Percentiles rank a stretch among this genome's conserved stretches.
Conservation (phyloP, 1,140 invertebrate species). For the Dinothrombium tinctorium region DNA sequence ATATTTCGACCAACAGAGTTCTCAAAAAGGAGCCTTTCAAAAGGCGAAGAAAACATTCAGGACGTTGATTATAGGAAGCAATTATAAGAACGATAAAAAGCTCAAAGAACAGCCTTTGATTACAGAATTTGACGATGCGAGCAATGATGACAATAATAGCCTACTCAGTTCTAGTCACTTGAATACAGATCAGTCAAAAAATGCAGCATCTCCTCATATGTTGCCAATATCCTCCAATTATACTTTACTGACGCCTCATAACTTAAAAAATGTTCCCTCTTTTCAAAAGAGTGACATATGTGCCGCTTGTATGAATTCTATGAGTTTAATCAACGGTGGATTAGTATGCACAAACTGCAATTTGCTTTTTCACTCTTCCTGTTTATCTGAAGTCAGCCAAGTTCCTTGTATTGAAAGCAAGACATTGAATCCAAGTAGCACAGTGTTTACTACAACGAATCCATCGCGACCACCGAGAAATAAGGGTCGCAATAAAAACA, state of each 20-base stretch:
- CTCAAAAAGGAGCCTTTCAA: constrained; percentile 12
- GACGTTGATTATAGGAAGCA: constrained; percentile 17
- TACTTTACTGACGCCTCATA: constrained; percentile 14
- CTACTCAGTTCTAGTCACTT: constrained; percentile 2
- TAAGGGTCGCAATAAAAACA: neutral
- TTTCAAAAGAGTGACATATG: constrained; percentile 43
- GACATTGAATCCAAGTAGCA: neutral
- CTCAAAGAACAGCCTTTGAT: neutral
- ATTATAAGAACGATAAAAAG: neutral
- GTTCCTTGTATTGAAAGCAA: constrained; percentile 16
- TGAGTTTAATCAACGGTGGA: constrained; percentile 37
- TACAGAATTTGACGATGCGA: neutral
- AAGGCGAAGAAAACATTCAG: constrained; percentile 22
- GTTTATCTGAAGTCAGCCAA: constrained; percentile 20
- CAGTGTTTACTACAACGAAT: neutral
- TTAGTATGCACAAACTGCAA: constrained; percentile 59
- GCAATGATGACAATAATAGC: neutral
- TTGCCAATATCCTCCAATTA: constrained; percentile 7
- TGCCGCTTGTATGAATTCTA: constrained; percentile 41
- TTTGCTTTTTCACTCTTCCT: constrained; percentile 59
- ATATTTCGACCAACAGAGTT: neutral
- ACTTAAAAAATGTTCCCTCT: constrained; percentile 15
- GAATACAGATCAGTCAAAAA: constrained; percentile 1
- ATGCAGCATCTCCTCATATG: constrained; percentile 7
- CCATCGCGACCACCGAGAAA: constrained; percentile 9